Evolutionary conservation across 2,888 invertebrate genomes (phyloP).

Genomic region (Scaptomyza cyrtandrae): DNA sequence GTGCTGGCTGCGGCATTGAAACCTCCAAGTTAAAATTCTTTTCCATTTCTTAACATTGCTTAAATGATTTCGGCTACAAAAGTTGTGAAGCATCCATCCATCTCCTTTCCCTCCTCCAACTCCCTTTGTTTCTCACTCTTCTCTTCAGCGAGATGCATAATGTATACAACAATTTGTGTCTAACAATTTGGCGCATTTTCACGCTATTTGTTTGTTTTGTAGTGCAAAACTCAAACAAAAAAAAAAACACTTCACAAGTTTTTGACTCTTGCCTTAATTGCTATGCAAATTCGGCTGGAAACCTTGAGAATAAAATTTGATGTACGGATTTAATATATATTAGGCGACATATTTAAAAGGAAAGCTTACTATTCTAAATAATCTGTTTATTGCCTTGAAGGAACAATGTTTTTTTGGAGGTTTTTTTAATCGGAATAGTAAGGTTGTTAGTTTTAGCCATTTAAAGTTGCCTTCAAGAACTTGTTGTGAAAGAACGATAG

Average conservation of each 20-base stretch:
- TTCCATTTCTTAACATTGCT: slow-evolving; percentile 64
- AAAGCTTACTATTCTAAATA: neutral
- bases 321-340: neutral
- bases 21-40: slow-evolving; percentile 41
- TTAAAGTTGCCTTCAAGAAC: too few species aligned
- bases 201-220: slow-evolving; percentile 72
- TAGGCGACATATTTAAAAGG: neutral
- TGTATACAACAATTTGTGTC: slow-evolving; percentile 70
- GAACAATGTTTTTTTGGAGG: too few species aligned
- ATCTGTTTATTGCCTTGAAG: neutral
- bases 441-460: too few species aligned
- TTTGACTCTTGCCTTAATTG: slow-evolving; percentile 63
- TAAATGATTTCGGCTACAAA: slow-evolving; percentile 70
- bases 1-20: too few species aligned
- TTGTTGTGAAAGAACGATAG: too few species aligned
- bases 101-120: neutral
- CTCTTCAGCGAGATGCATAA: slow-evolving; percentile 54
- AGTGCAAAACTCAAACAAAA: neutral
- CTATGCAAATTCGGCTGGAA: slow-evolving; percentile 62
- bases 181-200: slow-evolving; percentile 79
- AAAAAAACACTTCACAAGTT: slow-evolving; percentile 63
- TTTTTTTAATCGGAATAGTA: too few species aligned
- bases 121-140: neutral
- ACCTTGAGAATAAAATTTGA: slow-evolving; percentile 10
- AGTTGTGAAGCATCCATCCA: slow-evolving; percentile 39